phyloP scores from a whole-genome alignment of 2,888 invertebrate species.

The Melanostoma mellinum region DNA sequence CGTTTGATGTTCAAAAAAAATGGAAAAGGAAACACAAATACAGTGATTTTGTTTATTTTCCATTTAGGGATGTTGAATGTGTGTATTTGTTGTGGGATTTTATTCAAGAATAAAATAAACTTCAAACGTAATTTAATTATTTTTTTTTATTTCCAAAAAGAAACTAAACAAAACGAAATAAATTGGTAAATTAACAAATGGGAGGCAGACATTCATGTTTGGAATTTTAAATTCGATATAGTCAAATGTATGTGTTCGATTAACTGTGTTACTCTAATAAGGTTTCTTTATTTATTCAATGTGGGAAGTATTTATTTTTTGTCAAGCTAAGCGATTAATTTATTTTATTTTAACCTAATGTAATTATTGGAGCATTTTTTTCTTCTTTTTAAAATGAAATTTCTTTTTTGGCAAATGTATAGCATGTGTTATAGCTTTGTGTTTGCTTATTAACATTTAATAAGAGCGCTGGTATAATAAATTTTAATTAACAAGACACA shows the following conservation, averaged over 20 bases:
- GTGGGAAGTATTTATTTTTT: not conserved
- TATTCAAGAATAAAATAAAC: conserved; percentile 49
- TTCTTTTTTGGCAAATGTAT: not conserved
- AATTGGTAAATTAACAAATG: conserved; percentile 41
- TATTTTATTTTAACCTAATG: conserved; percentile 12
- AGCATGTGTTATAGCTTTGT: conserved; percentile 13
- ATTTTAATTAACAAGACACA: conserved; percentile 68
- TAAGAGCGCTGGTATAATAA: conserved; percentile 42
- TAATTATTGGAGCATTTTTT: not conserved
- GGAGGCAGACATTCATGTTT: conserved; percentile 34
- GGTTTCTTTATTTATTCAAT: too few relatives aligned
- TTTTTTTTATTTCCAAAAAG: conserved; percentile 7
- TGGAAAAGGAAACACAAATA: conserved; percentile 56
- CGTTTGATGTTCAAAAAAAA: conserved; percentile 50
- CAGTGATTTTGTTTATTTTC: conserved; percentile 32
- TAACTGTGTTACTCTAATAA: too few relatives aligned
- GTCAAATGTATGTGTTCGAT: conserved; percentile 13
- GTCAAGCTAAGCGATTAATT: not conserved
- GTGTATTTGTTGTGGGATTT: conserved; percentile 36
- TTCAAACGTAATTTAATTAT: conserved; percentile 44
- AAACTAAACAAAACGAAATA: not conserved
- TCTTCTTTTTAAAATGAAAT: not conserved
- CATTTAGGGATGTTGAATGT: conserved; percentile 17
- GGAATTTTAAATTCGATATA: conserved; percentile 55
- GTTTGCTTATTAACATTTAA: conserved; percentile 49